Evolutionary conservation across 2,888 invertebrate species (phyloP).

Genomic region (Spatulosminthurus flaviceps): DNA sequence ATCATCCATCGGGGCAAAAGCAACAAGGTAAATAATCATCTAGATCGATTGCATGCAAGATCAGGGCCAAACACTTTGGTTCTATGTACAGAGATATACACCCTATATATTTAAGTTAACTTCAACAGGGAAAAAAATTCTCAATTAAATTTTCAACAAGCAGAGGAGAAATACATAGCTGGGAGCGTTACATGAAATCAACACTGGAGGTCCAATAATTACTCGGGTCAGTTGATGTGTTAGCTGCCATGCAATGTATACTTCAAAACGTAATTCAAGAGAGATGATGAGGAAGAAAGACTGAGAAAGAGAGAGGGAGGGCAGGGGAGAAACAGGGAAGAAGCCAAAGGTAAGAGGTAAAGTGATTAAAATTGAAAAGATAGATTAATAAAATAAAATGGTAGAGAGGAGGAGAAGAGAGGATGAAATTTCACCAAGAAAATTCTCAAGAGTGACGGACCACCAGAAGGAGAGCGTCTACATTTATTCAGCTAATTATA

Average conservation of each 20-base stretch:
- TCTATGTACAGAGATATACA: no score
- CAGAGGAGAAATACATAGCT: slow-evolving; percentile 4
- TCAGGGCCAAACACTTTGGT: no score
- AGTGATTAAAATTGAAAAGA: slow-evolving; percentile 30
- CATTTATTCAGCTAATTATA: slow-evolving; percentile 41
- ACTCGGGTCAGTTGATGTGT: slow-evolving; percentile 37
- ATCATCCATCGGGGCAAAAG: no score
- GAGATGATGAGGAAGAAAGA: not conserved
- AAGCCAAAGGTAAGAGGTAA: slow-evolving; percentile 13
- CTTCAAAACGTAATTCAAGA: not conserved
- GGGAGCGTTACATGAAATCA: slow-evolving; percentile 13
- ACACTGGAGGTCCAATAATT: slow-evolving; percentile 39
- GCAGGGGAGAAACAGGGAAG: not conserved
- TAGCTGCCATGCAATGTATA: slow-evolving; percentile 25
- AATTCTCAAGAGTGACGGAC: slow-evolving; percentile 24
- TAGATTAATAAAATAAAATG: slow-evolving; percentile 24
- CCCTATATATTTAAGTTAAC: no score
- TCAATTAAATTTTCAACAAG: slow-evolving; percentile 26
- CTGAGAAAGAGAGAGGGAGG: not conserved
- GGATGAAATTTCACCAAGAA: slow-evolving; percentile 4
- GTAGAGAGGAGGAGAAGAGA: slow-evolving; percentile 16
- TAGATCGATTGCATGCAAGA: no score
- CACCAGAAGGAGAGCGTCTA: slow-evolving; percentile 43
- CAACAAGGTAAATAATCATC: no score
- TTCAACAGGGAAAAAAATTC: not conserved